Evolutionary conservation across 1,140 invertebrate genomes (phyloP).

Genomic region (Tetramorium simillimum): DNA sequence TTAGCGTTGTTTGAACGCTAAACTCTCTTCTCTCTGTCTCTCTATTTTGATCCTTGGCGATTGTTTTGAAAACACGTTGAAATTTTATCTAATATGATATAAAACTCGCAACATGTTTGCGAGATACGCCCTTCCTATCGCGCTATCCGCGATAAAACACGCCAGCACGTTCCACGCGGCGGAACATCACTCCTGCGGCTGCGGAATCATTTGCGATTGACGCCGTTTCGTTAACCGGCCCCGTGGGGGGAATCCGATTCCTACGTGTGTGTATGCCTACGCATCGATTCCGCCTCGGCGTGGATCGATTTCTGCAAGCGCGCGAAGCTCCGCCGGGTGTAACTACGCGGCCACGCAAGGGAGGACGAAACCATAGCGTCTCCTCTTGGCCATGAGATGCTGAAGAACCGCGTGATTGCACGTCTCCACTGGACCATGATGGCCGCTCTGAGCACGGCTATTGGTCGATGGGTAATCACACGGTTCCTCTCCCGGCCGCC

Average conservation of each 20-base stretch:
- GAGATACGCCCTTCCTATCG: not conserved
- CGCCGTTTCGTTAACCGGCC: slow-evolving; percentile 10
- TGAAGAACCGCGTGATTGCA: slow-evolving; percentile 78
- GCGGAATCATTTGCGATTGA: slow-evolving; percentile 30
- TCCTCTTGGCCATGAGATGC: slow-evolving; percentile 59
- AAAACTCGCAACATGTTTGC: not conserved
- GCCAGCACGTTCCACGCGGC: not conserved
- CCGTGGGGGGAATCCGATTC: not conserved
- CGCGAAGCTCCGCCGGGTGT: not conserved
- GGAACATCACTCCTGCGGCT: not conserved
- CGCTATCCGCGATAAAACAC: too few species aligned
- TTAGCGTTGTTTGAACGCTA: not conserved
- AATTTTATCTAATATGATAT: not conserved
- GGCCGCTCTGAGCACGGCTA: slow-evolving; percentile 78
- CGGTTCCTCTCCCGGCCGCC: slow-evolving; percentile 63
- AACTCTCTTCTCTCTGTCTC: not conserved
- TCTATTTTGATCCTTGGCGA: not conserved
- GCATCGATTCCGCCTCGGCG: not conserved
- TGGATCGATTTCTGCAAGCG: slow-evolving; percentile 18
- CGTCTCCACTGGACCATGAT: slow-evolving; percentile 79
- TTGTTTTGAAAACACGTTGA: not conserved
- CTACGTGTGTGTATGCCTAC: not conserved
- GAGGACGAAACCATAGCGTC: slow-evolving; percentile 54
- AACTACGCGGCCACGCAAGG: slow-evolving; percentile 55
- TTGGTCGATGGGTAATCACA: slow-evolving; percentile 79